phyloP scores from a whole-genome alignment of 1,140 invertebrate genomes.

The Metopolophium dirhodum region DNA sequence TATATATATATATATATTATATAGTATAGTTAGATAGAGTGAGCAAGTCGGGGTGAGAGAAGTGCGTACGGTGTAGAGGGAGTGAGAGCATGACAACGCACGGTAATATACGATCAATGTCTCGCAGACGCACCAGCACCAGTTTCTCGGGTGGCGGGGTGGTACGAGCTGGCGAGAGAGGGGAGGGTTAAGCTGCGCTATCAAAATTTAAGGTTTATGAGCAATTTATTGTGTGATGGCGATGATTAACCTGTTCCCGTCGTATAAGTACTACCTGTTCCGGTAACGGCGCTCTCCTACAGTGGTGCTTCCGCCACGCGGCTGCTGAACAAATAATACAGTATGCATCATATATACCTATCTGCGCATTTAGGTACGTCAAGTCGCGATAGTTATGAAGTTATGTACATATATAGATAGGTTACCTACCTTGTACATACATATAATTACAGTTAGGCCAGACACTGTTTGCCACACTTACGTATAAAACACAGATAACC shows the following conservation, averaged over 20 bases:
- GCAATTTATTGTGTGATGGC: neutral
- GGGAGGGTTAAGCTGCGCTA: neutral
- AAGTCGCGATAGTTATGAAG: neutral
- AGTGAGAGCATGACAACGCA: slow-evolving; percentile 23
- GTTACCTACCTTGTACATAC: neutral
- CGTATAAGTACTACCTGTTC: neutral
- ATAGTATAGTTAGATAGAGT: neutral
- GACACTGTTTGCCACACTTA: neutral
- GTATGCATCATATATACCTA: neutral
- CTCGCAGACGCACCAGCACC: slow-evolving; percentile 16
- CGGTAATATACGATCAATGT: slow-evolving; percentile 46
- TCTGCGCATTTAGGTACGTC: neutral
- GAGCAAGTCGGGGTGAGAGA: neutral
- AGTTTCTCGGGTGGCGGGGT: neutral
- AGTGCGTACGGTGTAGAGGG: neutral
- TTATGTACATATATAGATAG: neutral
- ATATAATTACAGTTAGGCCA: neutral
- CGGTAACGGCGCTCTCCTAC: slow-evolving; percentile 34
- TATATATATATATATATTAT: neutral
- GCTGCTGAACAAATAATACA: neutral
- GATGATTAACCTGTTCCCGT: slow-evolving; percentile 40
- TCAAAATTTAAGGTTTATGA: slow-evolving; percentile 31
- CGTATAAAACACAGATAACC: neutral
- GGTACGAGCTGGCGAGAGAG: neutral
- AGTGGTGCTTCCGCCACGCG: neutral